Conservation (phyloP, 2,888 invertebrate genomes). For the Phorcus lineatus region DNA sequence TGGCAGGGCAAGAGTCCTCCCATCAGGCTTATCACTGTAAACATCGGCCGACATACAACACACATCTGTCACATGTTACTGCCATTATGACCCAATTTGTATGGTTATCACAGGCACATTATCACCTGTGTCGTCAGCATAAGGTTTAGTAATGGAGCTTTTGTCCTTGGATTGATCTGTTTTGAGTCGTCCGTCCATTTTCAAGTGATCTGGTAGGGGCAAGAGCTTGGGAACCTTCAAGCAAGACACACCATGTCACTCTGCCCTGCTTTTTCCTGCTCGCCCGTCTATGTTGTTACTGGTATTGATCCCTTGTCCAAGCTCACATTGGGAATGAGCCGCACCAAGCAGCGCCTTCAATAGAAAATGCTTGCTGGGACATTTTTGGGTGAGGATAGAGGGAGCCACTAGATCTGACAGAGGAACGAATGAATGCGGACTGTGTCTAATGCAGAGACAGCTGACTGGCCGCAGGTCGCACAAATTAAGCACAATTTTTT, state of each 20-base stretch:
- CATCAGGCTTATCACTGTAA: too few species aligned
- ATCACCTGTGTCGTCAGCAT: background rate
- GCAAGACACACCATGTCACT: slow-evolving; percentile 10
- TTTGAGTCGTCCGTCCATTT: background rate
- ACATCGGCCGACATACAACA: too few species aligned
- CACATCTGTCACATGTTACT: slow-evolving; percentile 8
- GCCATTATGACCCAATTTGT: background rate
- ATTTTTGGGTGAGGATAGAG: slow-evolving; percentile 1
- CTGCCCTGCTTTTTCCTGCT: slow-evolving; percentile 15
- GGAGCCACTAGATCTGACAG: background rate
- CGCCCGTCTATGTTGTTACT: slow-evolving; percentile 3
- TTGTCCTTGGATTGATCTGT: background rate
- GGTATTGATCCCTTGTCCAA: slow-evolving; percentile 6
- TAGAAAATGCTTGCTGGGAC: slow-evolving; percentile 4
- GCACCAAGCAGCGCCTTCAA: background rate
- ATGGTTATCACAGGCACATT: background rate
- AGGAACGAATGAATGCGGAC: background rate
- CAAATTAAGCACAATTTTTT: slow-evolving; percentile 16
- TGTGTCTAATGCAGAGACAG: slow-evolving; percentile 14
- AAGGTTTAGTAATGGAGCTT: background rate
- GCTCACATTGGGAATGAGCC: slow-evolving; percentile 9
- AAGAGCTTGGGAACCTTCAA: background rate
- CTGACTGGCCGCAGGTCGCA: slow-evolving; percentile 17
- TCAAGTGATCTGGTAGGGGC: background rate
- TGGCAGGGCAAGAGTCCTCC: too few species aligned